Percentiles rank a stretch among this genome's conserved stretches.
Evolutionary conservation across 2,888 invertebrate species (phyloP).

Genomic region (Caenorhabditis virilis): DNA sequence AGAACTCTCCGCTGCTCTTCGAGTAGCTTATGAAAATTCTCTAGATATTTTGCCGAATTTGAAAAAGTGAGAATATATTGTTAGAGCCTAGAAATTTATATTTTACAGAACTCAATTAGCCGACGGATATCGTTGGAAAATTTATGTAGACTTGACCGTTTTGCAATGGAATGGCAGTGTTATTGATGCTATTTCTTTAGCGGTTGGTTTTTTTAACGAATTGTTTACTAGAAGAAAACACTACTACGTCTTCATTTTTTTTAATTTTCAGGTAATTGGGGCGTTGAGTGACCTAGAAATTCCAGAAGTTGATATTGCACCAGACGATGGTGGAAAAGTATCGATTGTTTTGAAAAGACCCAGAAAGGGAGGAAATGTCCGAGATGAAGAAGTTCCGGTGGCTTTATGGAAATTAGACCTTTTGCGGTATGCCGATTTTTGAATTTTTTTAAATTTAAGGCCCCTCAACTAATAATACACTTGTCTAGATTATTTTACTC

Average conservation of each 20-base stretch:
- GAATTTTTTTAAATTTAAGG: too few species aligned
- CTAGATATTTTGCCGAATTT: conserved; percentile 75
- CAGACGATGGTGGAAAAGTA: conserved; percentile 57
- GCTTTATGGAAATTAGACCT: conserved; percentile 55
- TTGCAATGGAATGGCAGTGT: conserved; percentile 93
- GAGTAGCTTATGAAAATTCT: conserved; percentile 76
- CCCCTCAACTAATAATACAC: too few species aligned
- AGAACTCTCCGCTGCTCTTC: conserved; percentile 81
- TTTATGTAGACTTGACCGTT: conserved; percentile 71
- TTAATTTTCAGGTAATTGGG: too few species aligned
- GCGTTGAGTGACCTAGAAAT: conserved; percentile 58
- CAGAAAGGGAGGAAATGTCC: conserved; percentile 27
- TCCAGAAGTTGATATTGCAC: conserved; percentile 49
- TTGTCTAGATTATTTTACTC: too few species aligned
- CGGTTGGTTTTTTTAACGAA: conserved; percentile 71
- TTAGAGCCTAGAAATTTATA: neutral
- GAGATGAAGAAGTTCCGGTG: conserved; percentile 38
- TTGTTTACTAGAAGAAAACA: neutral
- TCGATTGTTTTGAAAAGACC: conserved; percentile 48
- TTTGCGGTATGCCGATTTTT: conserved; percentile 8
- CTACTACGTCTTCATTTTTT: conserved; percentile 32
- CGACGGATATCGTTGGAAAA: conserved; percentile 53
- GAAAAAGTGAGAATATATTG: conserved; percentile 36
- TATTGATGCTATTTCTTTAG: conserved; percentile 90
- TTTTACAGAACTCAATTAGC: conserved; percentile 48